A percentile compares a stretch with the other conserved stretches of the same genome.
Evolutionary conservation across 2,888 invertebrate species (phyloP).

Genomic region (Fabriciana adippe): DNA sequence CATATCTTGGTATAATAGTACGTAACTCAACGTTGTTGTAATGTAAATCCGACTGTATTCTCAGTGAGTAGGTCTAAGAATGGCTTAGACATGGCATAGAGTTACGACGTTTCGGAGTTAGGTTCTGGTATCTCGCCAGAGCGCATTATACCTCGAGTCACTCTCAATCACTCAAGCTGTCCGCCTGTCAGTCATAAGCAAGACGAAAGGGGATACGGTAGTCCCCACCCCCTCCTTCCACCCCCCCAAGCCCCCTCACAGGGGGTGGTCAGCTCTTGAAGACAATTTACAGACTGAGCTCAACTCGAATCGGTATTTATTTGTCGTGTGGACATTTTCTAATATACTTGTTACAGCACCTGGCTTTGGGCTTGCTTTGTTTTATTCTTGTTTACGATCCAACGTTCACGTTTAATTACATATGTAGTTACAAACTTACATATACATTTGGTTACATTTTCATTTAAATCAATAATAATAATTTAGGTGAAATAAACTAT

Average conservation of each 20-base stretch:
- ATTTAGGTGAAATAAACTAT: too few relatives aligned
- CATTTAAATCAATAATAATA: too few relatives aligned
- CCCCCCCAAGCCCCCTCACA: constrained; percentile 52
- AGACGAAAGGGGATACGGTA: constrained; percentile 76
- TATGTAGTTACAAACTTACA: too few relatives aligned
- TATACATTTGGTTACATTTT: too few relatives aligned
- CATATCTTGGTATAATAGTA: constrained; percentile 24
- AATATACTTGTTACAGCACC: constrained; percentile 28
- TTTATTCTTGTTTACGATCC: background rate
- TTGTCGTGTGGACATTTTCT: constrained; percentile 45
- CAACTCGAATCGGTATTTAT: constrained; percentile 73
- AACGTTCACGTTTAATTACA: background rate
- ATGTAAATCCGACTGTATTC: constrained; percentile 34
- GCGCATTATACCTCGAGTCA: constrained; percentile 81
- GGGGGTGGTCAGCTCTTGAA: constrained; percentile 79
- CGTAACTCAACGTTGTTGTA: constrained; percentile 26
- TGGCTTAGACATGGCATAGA: constrained; percentile 47
- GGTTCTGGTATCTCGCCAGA: constrained; percentile 60
- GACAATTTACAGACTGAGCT: constrained; percentile 79
- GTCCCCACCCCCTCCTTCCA: constrained; percentile 55
- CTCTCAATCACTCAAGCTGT: constrained; percentile 82
- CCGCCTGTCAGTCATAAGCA: constrained; percentile 81
- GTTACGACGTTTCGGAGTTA: constrained; percentile 50
- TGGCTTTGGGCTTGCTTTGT: constrained; percentile 21
- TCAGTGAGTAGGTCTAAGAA: constrained; percentile 51